These are phyloP conservation scores for Rhagophthalmus giganteus DNA, from an alignment of 2,888 invertebrate genomes.

Conservation along the genomic window DNA sequence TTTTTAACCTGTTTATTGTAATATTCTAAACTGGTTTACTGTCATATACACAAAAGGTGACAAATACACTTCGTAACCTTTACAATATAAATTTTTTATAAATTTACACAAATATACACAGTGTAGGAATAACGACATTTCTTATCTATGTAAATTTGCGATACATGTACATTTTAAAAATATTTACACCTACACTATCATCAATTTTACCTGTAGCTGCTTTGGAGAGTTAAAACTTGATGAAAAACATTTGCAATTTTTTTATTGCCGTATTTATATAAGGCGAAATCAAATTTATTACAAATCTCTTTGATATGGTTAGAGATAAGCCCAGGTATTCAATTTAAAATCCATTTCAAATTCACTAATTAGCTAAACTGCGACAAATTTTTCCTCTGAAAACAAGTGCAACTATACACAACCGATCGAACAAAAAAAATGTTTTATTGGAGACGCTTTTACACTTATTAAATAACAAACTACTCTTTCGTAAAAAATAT, in stretches of 20 bases:
- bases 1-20: slow-evolving; percentile 16
- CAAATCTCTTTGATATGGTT: no score
- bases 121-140: slow-evolving; percentile 25
- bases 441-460: no score
- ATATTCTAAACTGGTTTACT: slow-evolving; percentile 10
- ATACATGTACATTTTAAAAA: slow-evolving; percentile 28
- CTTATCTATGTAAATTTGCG: slow-evolving; percentile 29
- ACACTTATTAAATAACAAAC: no score
- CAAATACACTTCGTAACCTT: slow-evolving; percentile 13
- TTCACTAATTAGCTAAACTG: no score
- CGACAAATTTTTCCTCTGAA: no score
- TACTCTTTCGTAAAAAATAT: no score
- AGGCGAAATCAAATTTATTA: no score
- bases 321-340: no score
- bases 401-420: no score
- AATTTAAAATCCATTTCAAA: no score
- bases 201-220: slow-evolving; percentile 2
- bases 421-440: no score
- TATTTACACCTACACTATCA: slow-evolving; percentile 26
- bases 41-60: slow-evolving; percentile 16
- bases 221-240: neutral
- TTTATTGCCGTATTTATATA: no score
- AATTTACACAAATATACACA: slow-evolving; percentile 23
- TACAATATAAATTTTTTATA: slow-evolving; percentile 21
- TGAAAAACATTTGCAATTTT: neutral